Evolutionary conservation across 2,113 vertebrate genomes (phyloP).

Genomic region (Actenoides hombroni): DNA sequence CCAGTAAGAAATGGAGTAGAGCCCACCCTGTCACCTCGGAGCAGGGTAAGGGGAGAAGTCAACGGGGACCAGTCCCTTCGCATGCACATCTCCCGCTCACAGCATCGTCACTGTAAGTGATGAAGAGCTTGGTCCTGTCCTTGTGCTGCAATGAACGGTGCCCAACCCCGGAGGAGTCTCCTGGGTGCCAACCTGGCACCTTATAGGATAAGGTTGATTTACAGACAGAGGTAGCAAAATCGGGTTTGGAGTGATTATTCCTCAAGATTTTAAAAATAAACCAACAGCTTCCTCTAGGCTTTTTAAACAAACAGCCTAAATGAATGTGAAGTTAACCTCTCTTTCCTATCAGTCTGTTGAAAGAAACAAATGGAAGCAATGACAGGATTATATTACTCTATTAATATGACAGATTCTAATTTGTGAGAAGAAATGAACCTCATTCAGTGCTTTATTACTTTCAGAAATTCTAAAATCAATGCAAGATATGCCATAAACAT

Average conservation of each 20-base stretch:
- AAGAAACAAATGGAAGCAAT: conserved; percentile 10
- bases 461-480: conserved; percentile 68
- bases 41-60: not conserved
- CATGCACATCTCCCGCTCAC: not conserved
- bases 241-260: not conserved
- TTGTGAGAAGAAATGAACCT: conserved; percentile 61
- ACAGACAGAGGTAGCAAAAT: not conserved
- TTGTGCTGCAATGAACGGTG: not conserved
- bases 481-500: conserved; percentile 60
- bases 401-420: conserved; percentile 67
- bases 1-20: not conserved
- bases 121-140: not conserved
- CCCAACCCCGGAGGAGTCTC: not conserved
- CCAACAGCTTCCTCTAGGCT: not conserved
- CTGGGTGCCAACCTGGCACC: rapidly evolving
- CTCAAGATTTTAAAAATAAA: not conserved
- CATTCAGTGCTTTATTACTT: conserved; percentile 59
- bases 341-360: not conserved
- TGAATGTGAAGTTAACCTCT: not conserved
- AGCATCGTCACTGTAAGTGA: rapidly evolving
- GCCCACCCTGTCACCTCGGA: not conserved
- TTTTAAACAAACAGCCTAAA: not conserved
- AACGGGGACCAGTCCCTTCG: not conserved
- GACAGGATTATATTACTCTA: conserved; percentile 50
- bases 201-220: not conserved